Base-by-base conservation (phyloP, 35 echinoderm and acorn worm species). In the Strongylocentrotus purpuratus region DNA sequence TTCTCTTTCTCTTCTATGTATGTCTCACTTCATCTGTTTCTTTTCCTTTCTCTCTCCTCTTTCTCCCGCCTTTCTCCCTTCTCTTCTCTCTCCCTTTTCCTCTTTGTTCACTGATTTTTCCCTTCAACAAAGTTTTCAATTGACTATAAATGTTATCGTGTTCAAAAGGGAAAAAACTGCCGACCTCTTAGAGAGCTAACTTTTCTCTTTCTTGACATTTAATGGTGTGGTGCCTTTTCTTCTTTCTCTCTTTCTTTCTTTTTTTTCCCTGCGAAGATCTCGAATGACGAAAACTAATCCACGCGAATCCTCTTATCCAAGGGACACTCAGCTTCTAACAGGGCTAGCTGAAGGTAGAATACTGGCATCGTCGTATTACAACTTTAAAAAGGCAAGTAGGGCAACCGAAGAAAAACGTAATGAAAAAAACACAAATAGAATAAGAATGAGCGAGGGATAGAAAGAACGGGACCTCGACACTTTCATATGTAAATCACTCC, bases 331-430 rank as follows among this genome's bases (percentile, higher is more conserved):
- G 20, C 65, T 78, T 28, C 65, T 78, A n/a, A 78, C 20, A 78
- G 65, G 65, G 65, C 65, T 78, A n/a, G 22, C 18, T 28, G 65
- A 78, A 78, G 65, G 7, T 78, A 78, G 65, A 18, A 78, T 78
- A 78, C 65, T 78, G 65, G 4, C 65, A 78, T 78, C 65, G 25
- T 78, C 65, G 6, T 28, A 78, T 78, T 78, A 78, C 65, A 78
- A 78, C 65, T 78, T 78, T 78, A 78, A 78, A 59, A 78, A n/a
- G 65, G 65, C 65, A 78, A 78, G 28, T 78, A 78, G 65, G 65
- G 22, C 65, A 78, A 4, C 65, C n/a, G 65, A 78, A 78, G 65
- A 28, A 78, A 78, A 28, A 78, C 2, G 20, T n/a, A 78, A 22
- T 78, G 65, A 28, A 78, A 15, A 78, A 15, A 59, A 78, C 22